Percentiles rank a stretch among this genome's conserved stretches.
Conservation (phyloP, 2,113 vertebrate species). For the Corythoichthys haematopterus region DNA sequence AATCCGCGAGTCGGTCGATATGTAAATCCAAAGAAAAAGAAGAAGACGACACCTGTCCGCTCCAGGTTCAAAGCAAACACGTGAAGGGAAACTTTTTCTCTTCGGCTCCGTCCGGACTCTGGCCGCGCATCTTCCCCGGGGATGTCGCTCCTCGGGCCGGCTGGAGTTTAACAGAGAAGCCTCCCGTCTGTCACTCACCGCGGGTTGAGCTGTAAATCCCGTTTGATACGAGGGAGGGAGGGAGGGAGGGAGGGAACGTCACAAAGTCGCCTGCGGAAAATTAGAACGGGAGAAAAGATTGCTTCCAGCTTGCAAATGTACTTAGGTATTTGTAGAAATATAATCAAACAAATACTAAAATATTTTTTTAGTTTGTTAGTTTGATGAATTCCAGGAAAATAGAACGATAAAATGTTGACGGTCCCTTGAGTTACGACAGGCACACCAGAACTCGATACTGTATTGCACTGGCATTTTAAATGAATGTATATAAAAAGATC, state of each 20-base stretch:
- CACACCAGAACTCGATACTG: no score
- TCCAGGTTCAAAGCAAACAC: slow-evolving; percentile 1
- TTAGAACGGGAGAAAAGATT: neutral
- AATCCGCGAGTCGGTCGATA: neutral
- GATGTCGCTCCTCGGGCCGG: slow-evolving; percentile 12
- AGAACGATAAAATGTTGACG: neutral
- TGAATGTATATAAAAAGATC: no score
- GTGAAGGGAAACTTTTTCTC: slow-evolving; percentile 35
- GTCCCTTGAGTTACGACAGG: neutral
- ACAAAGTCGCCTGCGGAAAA: neutral
- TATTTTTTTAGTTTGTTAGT: neutral
- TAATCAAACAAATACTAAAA: no score
- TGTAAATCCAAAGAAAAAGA: neutral
- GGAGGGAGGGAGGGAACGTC: neutral
- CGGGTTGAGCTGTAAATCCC: neutral
- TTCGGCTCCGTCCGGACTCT: slow-evolving; percentile 22
- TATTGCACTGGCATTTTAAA: no score
- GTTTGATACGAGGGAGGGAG: neutral
- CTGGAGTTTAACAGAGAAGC: neutral
- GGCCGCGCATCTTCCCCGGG: slow-evolving; percentile 37
- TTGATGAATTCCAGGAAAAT: neutral
- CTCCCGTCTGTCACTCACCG: neutral
- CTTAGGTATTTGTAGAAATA: neutral
- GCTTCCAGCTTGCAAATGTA: neutral
- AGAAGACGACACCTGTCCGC: neutral